Evolutionary conservation across 2,113 vertebrate genomes (phyloP).

Genomic region (Oxygymnocypris stewartii): DNA sequence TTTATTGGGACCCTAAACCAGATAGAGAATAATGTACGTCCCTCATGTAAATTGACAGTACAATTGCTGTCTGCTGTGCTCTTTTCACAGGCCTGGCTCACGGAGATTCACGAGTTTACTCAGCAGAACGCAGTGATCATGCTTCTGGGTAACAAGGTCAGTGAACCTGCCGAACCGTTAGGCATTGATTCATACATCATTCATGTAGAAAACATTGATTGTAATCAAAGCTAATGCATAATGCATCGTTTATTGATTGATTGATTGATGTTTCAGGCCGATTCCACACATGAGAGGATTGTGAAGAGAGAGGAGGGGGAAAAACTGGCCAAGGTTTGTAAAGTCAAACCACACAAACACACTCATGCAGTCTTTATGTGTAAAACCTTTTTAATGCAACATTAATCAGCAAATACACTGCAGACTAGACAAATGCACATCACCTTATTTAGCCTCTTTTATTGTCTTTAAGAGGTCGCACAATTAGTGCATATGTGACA

Average conservation of each 20-base stretch:
- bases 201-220: background rate
- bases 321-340: constrained; percentile 88
- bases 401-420: background rate
- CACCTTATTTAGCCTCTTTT: too few species aligned
- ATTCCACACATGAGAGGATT: constrained; percentile 84
- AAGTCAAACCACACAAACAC: background rate
- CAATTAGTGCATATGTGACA: too few species aligned
- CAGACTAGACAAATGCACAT: background rate
- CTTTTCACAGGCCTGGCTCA: constrained; percentile 86
- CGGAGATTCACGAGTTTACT: constrained; percentile 92
- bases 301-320: constrained; percentile 93
- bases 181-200: background rate
- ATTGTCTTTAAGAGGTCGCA: too few species aligned
- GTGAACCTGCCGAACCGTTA: constrained; percentile 33
- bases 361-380: too few species aligned
- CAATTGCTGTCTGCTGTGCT: background rate
- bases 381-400: background rate
- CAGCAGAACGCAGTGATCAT: constrained; percentile 94
- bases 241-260: constrained; percentile 9
- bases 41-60: background rate
- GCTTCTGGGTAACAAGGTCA: constrained; percentile 96
- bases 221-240: constrained; percentile 2
- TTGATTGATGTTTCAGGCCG: constrained; percentile 77
- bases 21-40: background rate
- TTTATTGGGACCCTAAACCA: background rate